Conservation (phyloP, 2,797 vertebrate genomes). For the Urosaurus nigricauda region DNA sequence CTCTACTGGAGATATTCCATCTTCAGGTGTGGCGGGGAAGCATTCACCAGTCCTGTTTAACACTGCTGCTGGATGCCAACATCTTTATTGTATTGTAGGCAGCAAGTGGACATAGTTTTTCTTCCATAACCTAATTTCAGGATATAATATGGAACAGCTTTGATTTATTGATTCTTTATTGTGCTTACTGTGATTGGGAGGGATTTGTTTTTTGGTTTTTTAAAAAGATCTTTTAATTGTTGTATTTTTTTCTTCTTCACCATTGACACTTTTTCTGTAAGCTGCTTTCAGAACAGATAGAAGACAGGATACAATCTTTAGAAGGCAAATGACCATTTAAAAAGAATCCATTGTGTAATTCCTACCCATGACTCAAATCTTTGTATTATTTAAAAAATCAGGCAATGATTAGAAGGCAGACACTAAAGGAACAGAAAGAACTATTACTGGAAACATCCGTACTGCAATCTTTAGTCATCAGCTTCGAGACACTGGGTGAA, state of each 20-base stretch:
- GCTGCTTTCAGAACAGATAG: background rate
- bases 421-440: background rate
- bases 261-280: background rate
- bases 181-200: background rate
- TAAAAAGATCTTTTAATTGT: background rate
- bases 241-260: background rate
- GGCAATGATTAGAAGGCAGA: background rate
- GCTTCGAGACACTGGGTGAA: background rate
- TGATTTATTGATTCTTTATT: background rate
- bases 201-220: background rate
- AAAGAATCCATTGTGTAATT: background rate
- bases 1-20: background rate
- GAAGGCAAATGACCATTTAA: background rate
- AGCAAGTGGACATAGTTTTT: background rate
- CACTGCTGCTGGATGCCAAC: background rate
- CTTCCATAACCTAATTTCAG: background rate
- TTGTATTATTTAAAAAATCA: background rate
- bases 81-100: background rate
- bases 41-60: background rate
- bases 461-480: background rate
- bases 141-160: background rate
- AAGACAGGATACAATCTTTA: background rate
- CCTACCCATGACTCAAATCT: background rate
- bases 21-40: too few species aligned
- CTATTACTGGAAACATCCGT: background rate